Percentiles rank a stretch among this genome's conserved stretches.
Evolutionary conservation across 2,888 invertebrate species (phyloP).

Genomic region (Epinotia nisella): DNA sequence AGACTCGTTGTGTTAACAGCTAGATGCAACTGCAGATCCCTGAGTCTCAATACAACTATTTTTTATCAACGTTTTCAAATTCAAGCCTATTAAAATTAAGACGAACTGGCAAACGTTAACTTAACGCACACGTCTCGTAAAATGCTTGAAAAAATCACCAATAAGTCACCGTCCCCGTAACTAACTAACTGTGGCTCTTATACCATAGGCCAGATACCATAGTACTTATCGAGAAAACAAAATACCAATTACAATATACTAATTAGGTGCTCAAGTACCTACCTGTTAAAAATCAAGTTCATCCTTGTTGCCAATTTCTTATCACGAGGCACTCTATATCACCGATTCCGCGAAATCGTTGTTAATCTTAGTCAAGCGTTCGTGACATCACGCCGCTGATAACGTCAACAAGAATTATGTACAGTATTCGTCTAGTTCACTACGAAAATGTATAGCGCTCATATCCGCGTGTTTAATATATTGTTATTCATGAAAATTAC

Average conservation of each 20-base stretch:
- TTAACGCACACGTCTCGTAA: no score
- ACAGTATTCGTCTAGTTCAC: slow-evolving; percentile 37
- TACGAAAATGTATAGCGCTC: not conserved
- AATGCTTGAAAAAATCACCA: no score
- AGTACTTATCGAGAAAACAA: not conserved
- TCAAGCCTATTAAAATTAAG: not conserved
- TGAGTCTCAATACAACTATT: not conserved
- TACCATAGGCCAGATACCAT: no score
- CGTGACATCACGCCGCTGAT: slow-evolving; percentile 39
- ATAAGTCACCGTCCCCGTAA: no score
- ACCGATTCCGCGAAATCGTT: slow-evolving; percentile 40
- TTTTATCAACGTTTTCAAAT: not conserved
- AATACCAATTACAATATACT: not conserved
- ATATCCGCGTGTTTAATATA: not conserved
- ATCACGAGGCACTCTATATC: slow-evolving; percentile 39
- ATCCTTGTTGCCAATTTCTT: slow-evolving; percentile 35
- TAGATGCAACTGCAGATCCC: no score
- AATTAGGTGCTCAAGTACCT: not conserved
- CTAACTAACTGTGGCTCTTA: no score
- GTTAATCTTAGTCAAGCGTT: slow-evolving; percentile 44
- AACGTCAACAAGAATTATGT: slow-evolving; percentile 39
- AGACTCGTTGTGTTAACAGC: no score
- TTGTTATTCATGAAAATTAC: no score
- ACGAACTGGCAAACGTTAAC: no score
- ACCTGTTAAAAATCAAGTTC: slow-evolving; percentile 19